phyloP scores from a whole-genome alignment of 2,113 vertebrate species.

The Capricornis sumatraensis region DNA sequence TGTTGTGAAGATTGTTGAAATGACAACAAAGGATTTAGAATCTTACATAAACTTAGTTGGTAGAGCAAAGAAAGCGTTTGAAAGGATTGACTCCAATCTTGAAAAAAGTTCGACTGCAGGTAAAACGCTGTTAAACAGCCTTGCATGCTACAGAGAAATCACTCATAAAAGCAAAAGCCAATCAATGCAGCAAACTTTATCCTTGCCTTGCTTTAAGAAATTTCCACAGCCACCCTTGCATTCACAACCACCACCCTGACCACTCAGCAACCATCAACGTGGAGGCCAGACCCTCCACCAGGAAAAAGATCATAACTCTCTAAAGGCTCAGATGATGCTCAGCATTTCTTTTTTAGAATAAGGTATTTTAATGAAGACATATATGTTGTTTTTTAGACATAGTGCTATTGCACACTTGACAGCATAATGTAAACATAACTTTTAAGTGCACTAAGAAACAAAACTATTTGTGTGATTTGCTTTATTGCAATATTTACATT shows the following conservation, averaged over 20 bases:
- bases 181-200: neutral
- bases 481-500: neutral
- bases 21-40: neutral
- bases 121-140: neutral
- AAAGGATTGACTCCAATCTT: neutral
- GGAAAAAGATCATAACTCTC: neutral
- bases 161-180: neutral
- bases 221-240: neutral
- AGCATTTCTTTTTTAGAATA: neutral
- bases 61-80: neutral
- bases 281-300: neutral
- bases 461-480: neutral
- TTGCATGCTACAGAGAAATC: neutral
- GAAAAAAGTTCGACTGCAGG: neutral
- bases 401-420: neutral
- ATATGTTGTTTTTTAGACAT: neutral
- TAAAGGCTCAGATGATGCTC: neutral
- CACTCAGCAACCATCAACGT: rapidly evolving
- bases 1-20: neutral
- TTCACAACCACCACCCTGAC: neutral
- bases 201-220: neutral
- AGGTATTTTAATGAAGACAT: neutral
- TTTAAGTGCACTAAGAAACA: neutral
- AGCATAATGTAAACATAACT: neutral
- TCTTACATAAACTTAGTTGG: neutral